Evolutionary conservation across 2,113 vertebrate species (phyloP).

Genomic region (Neogobius melanostomus): DNA sequence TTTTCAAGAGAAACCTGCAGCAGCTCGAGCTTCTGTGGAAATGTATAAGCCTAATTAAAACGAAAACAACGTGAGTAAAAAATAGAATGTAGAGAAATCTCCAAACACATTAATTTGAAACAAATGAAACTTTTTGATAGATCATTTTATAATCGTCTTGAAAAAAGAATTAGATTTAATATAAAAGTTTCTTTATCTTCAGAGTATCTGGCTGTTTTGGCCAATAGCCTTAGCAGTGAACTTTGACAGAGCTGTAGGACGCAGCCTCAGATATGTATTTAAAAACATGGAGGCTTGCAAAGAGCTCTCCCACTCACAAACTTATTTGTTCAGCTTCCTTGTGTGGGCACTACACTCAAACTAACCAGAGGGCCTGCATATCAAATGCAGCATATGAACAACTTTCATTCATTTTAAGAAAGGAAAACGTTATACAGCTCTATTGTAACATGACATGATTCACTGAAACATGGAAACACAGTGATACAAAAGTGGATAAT

Average conservation of each 20-base stretch:
- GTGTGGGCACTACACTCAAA: constrained; percentile 9
- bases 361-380: background rate
- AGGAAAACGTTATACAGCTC: too few relatives aligned
- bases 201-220: background rate
- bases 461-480: too few relatives aligned
- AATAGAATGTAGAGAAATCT: background rate
- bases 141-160: too few relatives aligned
- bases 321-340: constrained; percentile 9
- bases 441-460: too few relatives aligned
- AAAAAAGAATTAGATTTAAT: background rate
- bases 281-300: constrained; percentile 29
- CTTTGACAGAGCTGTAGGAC: constrained; percentile 25
- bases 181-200: background rate
- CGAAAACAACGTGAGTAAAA: background rate
- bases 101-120: background rate
- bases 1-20: background rate
- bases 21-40: too few relatives aligned
- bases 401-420: too few relatives aligned
- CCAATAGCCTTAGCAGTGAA: constrained; percentile 12
- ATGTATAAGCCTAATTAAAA: too few relatives aligned
- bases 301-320: constrained; percentile 25
- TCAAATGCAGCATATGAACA: constrained; percentile 5
- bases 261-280: constrained; percentile 19
- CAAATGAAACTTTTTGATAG: too few relatives aligned
- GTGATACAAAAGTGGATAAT: too few relatives aligned